Conservation (phyloP, 2,888 invertebrate genomes). For the Ptychoptera contaminata region DNA sequence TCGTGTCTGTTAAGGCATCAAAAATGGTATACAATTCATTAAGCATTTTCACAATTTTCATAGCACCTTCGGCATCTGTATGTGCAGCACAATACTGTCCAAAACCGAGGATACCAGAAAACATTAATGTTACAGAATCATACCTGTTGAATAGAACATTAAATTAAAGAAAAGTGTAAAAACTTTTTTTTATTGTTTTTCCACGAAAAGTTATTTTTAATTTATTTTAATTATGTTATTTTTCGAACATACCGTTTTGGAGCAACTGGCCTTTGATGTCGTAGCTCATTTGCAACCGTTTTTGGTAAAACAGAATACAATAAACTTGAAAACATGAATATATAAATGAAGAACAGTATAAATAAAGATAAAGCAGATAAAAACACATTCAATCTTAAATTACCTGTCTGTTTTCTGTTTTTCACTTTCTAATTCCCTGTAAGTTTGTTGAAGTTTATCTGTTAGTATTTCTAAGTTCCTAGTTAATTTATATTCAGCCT, state of each 20-base stretch:
- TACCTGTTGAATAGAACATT: conserved; percentile 44
- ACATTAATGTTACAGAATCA: conserved; percentile 80
- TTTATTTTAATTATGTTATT: too few relatives aligned
- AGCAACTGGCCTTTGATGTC: conserved; percentile 81
- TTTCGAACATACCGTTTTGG: conserved; percentile 71
- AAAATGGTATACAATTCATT: conserved; percentile 89
- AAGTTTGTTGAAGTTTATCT: conserved; percentile 88
- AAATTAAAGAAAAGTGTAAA: too few relatives aligned
- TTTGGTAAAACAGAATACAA: conserved; percentile 88
- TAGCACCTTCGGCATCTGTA: conserved; percentile 83
- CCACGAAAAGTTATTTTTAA: too few relatives aligned
- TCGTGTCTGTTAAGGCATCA: conserved; percentile 84
- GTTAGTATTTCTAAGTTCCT: conserved; percentile 86
- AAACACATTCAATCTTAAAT: conserved; percentile 6
- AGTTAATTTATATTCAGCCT: conserved; percentile 90
- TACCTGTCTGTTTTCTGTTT: conserved; percentile 93
- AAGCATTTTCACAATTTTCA: conserved; percentile 89
- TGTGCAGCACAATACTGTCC: conserved; percentile 78
- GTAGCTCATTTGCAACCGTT: conserved; percentile 85
- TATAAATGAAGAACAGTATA: neutral
- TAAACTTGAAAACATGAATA: conserved; percentile 50
- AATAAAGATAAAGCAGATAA: neutral
- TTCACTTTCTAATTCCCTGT: conserved; percentile 82
- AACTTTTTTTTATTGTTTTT: too few relatives aligned
- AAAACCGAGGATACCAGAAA: conserved; percentile 89